These are phyloP conservation scores for Hydractinia echinata DNA, from an alignment of 30 jellyfish, hydroid and myxozoan genomes.

Conservation along the genomic window DNA sequence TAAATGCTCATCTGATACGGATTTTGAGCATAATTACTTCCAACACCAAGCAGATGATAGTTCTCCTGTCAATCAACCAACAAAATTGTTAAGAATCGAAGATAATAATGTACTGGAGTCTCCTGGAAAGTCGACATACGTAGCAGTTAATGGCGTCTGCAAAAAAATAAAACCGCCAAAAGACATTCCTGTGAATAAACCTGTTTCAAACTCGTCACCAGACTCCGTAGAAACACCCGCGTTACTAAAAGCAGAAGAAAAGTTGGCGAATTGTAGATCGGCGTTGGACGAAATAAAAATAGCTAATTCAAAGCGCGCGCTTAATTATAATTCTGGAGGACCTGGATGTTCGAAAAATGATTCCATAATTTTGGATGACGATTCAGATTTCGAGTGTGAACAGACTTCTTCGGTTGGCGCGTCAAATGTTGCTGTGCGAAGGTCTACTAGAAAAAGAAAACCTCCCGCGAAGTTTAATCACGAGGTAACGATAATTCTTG, in stretches of 20 bases:
- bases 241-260: neutral
- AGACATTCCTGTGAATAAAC: too few relatives aligned
- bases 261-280: neutral
- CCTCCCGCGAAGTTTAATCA: too few relatives aligned
- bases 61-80: neutral
- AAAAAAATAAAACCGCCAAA: neutral
- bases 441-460: neutral
- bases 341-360: too few relatives aligned
- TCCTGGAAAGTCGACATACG: slow-evolving; percentile 8
- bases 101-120: slow-evolving; percentile 4
- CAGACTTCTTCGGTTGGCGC: neutral
- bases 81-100: neutral
- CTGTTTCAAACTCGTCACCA: too few relatives aligned
- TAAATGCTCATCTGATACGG: neutral
- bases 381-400: neutral
- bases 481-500: too few relatives aligned
- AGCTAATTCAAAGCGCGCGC: neutral
- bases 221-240: neutral
- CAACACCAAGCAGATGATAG: neutral
- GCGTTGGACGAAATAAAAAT: neutral
- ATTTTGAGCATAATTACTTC: slow-evolving; percentile 8
- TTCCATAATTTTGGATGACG: neutral
- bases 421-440: neutral
- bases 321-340: neutral
- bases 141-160: neutral